These are phyloP conservation scores for Calliopum simillimum DNA, from an alignment of 2,888 invertebrate species.

Conservation along the genomic window DNA sequence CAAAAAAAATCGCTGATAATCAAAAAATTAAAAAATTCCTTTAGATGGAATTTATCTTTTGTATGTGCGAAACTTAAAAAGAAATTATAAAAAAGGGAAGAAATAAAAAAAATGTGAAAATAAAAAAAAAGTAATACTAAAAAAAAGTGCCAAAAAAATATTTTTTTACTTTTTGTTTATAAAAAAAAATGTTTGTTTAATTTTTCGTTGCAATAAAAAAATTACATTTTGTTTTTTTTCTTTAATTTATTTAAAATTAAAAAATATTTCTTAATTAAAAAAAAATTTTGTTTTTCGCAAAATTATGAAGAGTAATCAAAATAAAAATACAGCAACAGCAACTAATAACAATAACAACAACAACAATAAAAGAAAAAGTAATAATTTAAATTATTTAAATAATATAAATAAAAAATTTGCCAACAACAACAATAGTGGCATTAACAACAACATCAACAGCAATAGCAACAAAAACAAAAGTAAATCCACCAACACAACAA, in stretches of 20 bases:
- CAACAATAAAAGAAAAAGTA: constrained; percentile 44
- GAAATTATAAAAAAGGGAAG: constrained; percentile 17
- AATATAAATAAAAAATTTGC: constrained; percentile 44
- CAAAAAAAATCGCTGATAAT: neutral
- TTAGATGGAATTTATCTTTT: constrained; percentile 37
- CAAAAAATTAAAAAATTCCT: constrained; percentile 24
- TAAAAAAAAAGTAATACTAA: constrained; percentile 4
- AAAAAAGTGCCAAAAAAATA: neutral
- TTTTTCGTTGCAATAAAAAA: constrained; percentile 15
- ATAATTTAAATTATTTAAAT: constrained; percentile 47
- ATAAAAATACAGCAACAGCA: constrained; percentile 48
- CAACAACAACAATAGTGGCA: constrained; percentile 37
- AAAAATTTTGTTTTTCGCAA: constrained; percentile 41
- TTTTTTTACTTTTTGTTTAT: neutral
- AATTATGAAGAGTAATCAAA: constrained; percentile 62
- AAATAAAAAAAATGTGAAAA: constrained; percentile 2
- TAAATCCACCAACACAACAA: constrained; percentile 44
- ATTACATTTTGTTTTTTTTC: neutral
- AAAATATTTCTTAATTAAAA: constrained; percentile 23
- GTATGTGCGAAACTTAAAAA: constrained; percentile 17
- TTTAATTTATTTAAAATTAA: constrained; percentile 10
- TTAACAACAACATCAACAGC: constrained; percentile 35
- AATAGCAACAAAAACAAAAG: constrained; percentile 42
- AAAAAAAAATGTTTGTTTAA: constrained; percentile 1
- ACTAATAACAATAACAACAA: constrained; percentile 48